Evolutionary conservation across 2,888 invertebrate species (phyloP).

Genomic region (Charanyca ferruginea): DNA sequence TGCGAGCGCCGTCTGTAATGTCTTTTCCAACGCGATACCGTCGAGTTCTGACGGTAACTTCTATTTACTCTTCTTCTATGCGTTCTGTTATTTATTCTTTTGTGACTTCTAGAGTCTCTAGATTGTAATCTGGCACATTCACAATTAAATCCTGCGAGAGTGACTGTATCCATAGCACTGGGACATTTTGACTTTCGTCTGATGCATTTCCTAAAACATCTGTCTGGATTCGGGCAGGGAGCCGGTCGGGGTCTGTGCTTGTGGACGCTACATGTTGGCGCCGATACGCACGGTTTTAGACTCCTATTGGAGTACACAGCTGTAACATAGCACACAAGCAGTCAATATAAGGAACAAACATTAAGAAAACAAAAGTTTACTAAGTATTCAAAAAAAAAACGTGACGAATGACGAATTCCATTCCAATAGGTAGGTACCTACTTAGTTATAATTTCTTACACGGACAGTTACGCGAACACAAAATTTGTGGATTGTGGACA

Average conservation of each 20-base stretch:
- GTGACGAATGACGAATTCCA: no score
- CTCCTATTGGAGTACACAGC: conserved; percentile 74
- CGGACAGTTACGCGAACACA: no score
- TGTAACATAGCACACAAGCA: conserved; percentile 66
- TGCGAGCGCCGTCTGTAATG: no score
- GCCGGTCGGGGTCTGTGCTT: conserved; percentile 81
- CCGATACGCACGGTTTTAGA: conserved; percentile 83
- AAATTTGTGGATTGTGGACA: no score
- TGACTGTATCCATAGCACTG: conserved; percentile 79
- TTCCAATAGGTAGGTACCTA: no score
- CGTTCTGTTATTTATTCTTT: conserved; percentile 65
- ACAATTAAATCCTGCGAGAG: conserved; percentile 75
- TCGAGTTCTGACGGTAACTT: conserved; percentile 74
- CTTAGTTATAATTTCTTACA: no score
- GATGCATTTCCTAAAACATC: conserved; percentile 80
- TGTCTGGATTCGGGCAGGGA: conserved; percentile 82
- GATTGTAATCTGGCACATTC: conserved; percentile 77
- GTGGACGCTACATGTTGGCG: conserved; percentile 82
- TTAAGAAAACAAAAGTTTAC: neutral
- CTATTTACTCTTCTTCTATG: conserved; percentile 76
- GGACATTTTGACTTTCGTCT: conserved; percentile 79
- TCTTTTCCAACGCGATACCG: conserved; percentile 75
- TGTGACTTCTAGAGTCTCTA: conserved; percentile 70
- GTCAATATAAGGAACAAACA: neutral
- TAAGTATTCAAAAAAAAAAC: neutral